A percentile compares a stretch with the other conserved stretches of the same genome.
These are phyloP conservation scores for Zaprionus taronus DNA, from an alignment of 1,140 invertebrate species.

Conservation along the genomic window DNA sequence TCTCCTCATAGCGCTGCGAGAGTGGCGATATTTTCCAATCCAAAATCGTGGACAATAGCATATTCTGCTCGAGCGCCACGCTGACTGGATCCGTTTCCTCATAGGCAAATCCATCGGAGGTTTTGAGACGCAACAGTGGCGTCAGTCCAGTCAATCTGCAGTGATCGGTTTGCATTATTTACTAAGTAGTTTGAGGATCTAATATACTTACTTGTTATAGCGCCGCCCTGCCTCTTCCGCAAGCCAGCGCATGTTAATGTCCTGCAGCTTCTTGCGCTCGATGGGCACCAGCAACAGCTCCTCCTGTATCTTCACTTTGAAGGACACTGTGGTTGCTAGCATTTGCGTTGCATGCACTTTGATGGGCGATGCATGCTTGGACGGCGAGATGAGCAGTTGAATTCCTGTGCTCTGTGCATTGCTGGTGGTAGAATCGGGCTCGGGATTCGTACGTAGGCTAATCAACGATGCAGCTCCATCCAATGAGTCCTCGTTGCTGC, in stretches of 20 bases:
- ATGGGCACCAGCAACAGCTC: conserved; percentile 88
- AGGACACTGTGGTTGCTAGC: conserved; percentile 78
- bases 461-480: conserved; percentile 51
- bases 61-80: conserved; percentile 86
- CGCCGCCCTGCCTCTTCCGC: conserved; percentile 88
- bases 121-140: conserved; percentile 88
- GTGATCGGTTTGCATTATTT: background rate
- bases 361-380: conserved; percentile 65
- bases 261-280: conserved; percentile 86
- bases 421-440: conserved; percentile 83
- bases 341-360: conserved; percentile 65
- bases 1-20: conserved; percentile 87
- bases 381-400: conserved; percentile 71
- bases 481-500: conserved; percentile 65
- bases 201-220: conserved; percentile 87
- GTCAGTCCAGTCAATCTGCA: conserved; percentile 87
- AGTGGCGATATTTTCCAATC: conserved; percentile 88
- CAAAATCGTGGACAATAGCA: conserved; percentile 86
- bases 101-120: conserved; percentile 88
- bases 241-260: conserved; percentile 88
- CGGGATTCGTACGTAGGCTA: conserved; percentile 56
- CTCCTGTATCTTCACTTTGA: conserved; percentile 88
- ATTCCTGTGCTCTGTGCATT: conserved; percentile 42
- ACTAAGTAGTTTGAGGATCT: background rate
- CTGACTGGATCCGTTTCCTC: conserved; percentile 88